Percentiles rank a stretch among this genome's conserved stretches.
phyloP scores from a whole-genome alignment of 2,797 vertebrate species.

The Siniperca scherzeri region DNA sequence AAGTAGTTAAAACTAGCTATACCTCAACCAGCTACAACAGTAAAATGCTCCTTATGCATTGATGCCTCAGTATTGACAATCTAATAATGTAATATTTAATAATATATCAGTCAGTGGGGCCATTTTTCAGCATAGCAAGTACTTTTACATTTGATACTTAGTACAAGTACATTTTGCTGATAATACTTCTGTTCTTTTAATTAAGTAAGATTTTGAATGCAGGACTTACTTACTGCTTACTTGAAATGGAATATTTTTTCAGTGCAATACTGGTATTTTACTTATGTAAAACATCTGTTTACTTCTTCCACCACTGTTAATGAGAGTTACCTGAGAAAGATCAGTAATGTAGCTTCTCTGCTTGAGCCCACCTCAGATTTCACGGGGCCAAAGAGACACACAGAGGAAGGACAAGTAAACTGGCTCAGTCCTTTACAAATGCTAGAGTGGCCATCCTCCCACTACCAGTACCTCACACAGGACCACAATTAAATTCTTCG shows the following conservation, averaged over 20 bases:
- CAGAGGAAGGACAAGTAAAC: slow-evolving; percentile 60
- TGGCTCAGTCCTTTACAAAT: slow-evolving; percentile 61
- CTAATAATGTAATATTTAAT: neutral
- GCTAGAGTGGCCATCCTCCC: slow-evolving; percentile 76
- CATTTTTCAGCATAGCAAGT: neutral
- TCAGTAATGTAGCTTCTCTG: slow-evolving; percentile 32
- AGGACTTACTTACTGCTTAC: too few relatives aligned
- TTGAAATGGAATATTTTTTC: neutral
- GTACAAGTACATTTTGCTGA: too few relatives aligned
- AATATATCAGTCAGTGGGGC: neutral
- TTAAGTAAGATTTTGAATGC: neutral
- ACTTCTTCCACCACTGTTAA: neutral
- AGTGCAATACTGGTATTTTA: neutral
- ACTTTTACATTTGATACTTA: neutral
- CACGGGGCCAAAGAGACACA: slow-evolving; percentile 60
- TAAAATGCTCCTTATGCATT: neutral
- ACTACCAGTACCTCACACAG: slow-evolving; percentile 63
- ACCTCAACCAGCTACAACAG: too few relatives aligned
- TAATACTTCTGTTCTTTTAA: neutral
- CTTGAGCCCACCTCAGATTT: slow-evolving; percentile 62
- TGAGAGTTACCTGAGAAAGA: slow-evolving; percentile 45
- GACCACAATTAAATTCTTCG: slow-evolving; percentile 78
- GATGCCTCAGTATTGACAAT: neutral
- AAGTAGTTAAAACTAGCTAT: neutral
- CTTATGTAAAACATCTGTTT: neutral